Base-by-base conservation (phyloP, 2,888 invertebrate species). In the Synergus gifuensis region DNA sequence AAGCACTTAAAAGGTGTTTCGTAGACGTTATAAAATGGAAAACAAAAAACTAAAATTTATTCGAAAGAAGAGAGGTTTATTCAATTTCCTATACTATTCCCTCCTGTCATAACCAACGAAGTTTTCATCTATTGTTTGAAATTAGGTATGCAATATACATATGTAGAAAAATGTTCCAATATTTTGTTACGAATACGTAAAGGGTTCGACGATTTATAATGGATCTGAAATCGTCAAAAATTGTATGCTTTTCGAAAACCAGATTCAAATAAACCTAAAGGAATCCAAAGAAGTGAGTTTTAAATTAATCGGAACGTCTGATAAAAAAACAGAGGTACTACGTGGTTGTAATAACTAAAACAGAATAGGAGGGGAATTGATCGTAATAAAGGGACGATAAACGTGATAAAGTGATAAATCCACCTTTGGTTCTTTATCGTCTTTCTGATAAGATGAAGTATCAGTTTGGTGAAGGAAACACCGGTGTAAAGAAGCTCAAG, bases 391-490 rank as follows among this genome's bases (percentile, higher is more conserved):
- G n/a, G 40, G 36, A 73, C 73, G 42, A 64, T 64, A 64, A 69
- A 44, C 16, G 28, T 28, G 44, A 81, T 28, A n/a, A 36, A 4
- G 60, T 66, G 76, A 49, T n/a, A 18, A 46, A 60, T 16, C 16
- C 77, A 54, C 78, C 76, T 73, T 54, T 66, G 79, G 64, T 18
- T 77, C 73, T 78, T 85, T 85, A 84, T 88, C 85, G 81, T 82
- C 77, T 42, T 64, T 67, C 82, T 78, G 88, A 88, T 88, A 88
- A 88, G 83, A 76, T 58, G n/a, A 4, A 49, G 49, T 73, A 54
- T 12, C n/a, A 73, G 36, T 36, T 73, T 8, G 28, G 49, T 54
- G n/a, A 54, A 54, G 36, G 11, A 54, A 54, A 22, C 12, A 12
- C 18, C 36, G 49, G 9, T 54, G 36, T 22, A 22, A 46, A 46